Base-by-base conservation (phyloP, 92 coral and sea anemone genomes). In the Paragorgia papillata region DNA sequence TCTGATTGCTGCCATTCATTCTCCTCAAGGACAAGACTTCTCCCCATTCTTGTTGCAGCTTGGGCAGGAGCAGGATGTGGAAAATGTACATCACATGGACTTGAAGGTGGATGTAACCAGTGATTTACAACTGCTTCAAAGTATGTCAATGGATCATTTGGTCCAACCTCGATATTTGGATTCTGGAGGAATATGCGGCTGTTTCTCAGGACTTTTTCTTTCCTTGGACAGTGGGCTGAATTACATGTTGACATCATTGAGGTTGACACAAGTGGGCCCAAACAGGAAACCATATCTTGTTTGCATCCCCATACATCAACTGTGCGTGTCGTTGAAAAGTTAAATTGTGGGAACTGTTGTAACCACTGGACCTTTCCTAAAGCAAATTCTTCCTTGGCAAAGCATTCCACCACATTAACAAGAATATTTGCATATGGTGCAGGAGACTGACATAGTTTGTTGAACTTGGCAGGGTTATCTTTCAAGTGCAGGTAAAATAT, bases 301-400 rank as follows among this genome's bases (percentile, higher is more conserved):
- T 66, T 76, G 64, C 68, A 59, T 2, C 83, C 83, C 76, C 76
- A 79, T 8, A 79, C 76, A 33, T 79, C 53, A 15, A 79, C 18
- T 4, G 83, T 79, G 9, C 64, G 40, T 27, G 83, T 29, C 9
- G 8, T 41, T 9, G 63, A 24, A 39, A 79, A 30, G 10, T 79
- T 55, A 55, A 79, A 79, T 41, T 62, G 75, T 31, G 59, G 15
- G 13, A 79, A 9, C 24, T 66, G 58, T 39, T 63, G 59, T 0
- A 77, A 51, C 82, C 82, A 77, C 1, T 53, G 46, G 3, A 79
- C 7, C 71, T 79, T 79, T 26, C 50, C 58, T 26, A 29, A 48
- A 17, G 83, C 20, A 22, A 79, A 64, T 18, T 79, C 30, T 17
- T 30, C 48, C 18, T 64, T 5, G 32, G 48, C 40, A 28, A 62